These are phyloP conservation scores for Edolisoma coerulescens DNA, from an alignment of 2,113 vertebrate species.

Conservation along the genomic window DNA sequence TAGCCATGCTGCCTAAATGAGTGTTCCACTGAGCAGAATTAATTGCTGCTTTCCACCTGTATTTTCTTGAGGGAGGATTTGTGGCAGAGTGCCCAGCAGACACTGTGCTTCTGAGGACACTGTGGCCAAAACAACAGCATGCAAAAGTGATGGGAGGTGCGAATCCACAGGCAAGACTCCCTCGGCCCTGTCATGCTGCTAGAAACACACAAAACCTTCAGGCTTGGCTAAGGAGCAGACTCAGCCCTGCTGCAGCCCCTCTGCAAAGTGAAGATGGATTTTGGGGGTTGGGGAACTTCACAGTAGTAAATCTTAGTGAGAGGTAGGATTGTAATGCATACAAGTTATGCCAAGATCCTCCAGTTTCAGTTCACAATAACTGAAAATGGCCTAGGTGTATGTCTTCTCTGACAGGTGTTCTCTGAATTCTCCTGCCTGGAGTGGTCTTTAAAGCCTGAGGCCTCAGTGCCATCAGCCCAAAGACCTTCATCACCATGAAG, in stretches of 20 bases:
- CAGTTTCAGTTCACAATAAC: neutral
- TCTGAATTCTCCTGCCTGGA: neutral
- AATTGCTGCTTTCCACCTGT: constrained; percentile 18
- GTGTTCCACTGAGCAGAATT: neutral
- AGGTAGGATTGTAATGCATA: neutral
- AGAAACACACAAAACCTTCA: neutral
- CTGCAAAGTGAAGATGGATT: neutral
- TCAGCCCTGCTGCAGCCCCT: neutral
- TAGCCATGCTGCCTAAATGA: neutral
- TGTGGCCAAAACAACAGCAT: neutral
- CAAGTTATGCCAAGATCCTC: neutral
- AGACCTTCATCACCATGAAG: neutral
- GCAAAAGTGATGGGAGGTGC: constrained; percentile 19
- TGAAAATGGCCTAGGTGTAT: neutral
- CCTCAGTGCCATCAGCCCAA: neutral
- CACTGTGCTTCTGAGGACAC: neutral
- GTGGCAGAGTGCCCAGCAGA: neutral
- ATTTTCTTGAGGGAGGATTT: neutral
- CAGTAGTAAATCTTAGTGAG: neutral
- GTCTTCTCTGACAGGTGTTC: neutral
- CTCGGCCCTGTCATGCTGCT: neutral
- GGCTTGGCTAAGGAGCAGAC: neutral
- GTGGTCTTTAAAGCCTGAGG: neutral
- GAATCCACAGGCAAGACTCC: neutral
- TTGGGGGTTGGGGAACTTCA: neutral